A percentile compares a stretch with the other conserved stretches of the same genome.
Conservation (phyloP, 2,797 vertebrate genomes). For the Enteromius trimaculatus region DNA sequence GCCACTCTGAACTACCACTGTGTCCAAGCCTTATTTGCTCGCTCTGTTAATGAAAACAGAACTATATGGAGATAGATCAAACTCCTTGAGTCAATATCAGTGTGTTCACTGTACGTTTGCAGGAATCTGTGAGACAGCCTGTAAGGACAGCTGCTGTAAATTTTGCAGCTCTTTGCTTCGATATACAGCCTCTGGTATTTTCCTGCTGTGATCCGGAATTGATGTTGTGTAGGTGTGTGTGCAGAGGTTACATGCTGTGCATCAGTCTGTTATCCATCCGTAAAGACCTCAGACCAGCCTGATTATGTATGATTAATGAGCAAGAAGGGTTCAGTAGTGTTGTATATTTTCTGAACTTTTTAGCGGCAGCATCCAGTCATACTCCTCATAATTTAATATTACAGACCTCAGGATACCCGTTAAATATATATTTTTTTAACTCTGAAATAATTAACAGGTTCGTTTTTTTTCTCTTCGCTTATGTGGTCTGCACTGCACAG, state of each 20-base stretch:
- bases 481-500: neutral
- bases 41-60: constrained; percentile 29
- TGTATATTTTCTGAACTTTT: constrained; percentile 1
- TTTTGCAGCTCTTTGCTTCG: constrained; percentile 14
- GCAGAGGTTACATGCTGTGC: neutral
- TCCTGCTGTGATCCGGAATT: constrained; percentile 15
- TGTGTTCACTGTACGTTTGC: constrained; percentile 5
- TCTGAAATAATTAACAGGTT: constrained; percentile 5
- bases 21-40: neutral
- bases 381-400: neutral
- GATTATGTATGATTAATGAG: constrained; percentile 22
- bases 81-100: constrained; percentile 20
- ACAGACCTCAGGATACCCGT: no score
- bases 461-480: neutral
- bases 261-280: constrained; percentile 11
- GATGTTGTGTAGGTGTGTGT: constrained; percentile 11
- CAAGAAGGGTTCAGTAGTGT: neutral
- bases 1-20: neutral
- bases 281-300: neutral
- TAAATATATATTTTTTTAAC: neutral
- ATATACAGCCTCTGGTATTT: constrained; percentile 33
- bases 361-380: neutral
- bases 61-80: constrained; percentile 13
- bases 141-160: constrained; percentile 34
- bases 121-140: neutral